These are phyloP conservation scores for Echeneis naucrates DNA, from an alignment of 2,797 vertebrate species.

Conservation along the genomic window DNA sequence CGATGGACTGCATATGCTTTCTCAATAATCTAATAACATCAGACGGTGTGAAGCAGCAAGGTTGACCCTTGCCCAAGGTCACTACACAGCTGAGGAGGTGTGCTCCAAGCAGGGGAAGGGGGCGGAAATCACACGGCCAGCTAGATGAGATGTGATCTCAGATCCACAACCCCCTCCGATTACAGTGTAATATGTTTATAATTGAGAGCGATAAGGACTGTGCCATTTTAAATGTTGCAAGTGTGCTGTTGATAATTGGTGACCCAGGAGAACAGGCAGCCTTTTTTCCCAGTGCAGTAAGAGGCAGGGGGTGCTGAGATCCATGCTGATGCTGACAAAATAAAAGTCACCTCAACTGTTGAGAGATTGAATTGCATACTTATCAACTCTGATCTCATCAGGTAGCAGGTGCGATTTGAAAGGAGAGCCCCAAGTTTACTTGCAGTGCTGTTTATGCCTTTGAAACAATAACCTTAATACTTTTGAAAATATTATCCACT, in stretches of 20 bases:
- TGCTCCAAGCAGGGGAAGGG: constrained; percentile 18
- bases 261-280: constrained; percentile 56
- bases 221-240: constrained; percentile 59
- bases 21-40: constrained; percentile 81
- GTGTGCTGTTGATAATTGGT: constrained; percentile 65
- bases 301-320: constrained; percentile 46
- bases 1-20: constrained; percentile 68
- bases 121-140: constrained; percentile 12
- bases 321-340: constrained; percentile 67
- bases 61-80: constrained; percentile 80
- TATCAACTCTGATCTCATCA: constrained; percentile 66
- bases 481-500: constrained; percentile 75
- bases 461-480: constrained; percentile 68
- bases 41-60: constrained; percentile 74
- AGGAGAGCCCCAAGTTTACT: constrained; percentile 47
- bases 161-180: constrained; percentile 43
- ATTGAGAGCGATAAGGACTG: constrained; percentile 64
- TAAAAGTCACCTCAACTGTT: constrained; percentile 63
- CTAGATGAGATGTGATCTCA: constrained; percentile 54
- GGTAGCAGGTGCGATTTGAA: constrained; percentile 39
- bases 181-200: constrained; percentile 61
- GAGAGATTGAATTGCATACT: constrained; percentile 55
- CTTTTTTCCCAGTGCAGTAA: constrained; percentile 20
- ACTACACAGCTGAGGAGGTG: constrained; percentile 54
- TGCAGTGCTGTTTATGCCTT: constrained; percentile 33